Conservation (phyloP, 1,140 invertebrate species). For the Ectropis grisescens region DNA sequence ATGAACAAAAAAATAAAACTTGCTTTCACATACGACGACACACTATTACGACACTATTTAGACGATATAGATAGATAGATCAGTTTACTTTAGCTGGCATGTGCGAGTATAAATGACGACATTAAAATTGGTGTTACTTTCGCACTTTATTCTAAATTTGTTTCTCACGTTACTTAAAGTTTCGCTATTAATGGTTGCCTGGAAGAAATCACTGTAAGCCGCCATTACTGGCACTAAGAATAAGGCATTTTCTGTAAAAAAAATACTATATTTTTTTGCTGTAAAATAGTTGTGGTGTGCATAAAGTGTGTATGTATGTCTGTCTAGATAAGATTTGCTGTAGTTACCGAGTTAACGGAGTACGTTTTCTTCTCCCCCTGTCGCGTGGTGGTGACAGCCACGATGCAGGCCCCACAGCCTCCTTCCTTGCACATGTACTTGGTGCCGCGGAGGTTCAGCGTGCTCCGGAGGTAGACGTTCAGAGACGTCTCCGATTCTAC, state of each 20-base stretch:
- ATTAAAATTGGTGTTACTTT: background rate
- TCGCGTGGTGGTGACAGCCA: constrained; percentile 67
- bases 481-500: constrained; percentile 67
- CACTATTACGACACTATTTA: too few species aligned
- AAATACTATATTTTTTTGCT: background rate
- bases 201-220: background rate
- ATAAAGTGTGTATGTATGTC: too few species aligned
- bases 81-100: background rate
- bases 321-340: background rate
- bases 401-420: constrained; percentile 81
- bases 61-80: too few species aligned
- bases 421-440: constrained; percentile 84
- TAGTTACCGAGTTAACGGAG: constrained; percentile 79
- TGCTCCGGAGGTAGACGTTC: constrained; percentile 72
- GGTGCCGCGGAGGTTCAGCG: constrained; percentile 74
- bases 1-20: too few species aligned
- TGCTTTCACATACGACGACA: too few species aligned
- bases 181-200: background rate
- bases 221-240: too few species aligned
- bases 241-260: background rate
- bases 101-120: too few species aligned
- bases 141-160: background rate
- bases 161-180: background rate
- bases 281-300: background rate
- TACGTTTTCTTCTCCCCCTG: constrained; percentile 52